These are phyloP conservation scores for Poecile atricapillus DNA, from an alignment of 2,113 vertebrate genomes.

Conservation along the genomic window DNA sequence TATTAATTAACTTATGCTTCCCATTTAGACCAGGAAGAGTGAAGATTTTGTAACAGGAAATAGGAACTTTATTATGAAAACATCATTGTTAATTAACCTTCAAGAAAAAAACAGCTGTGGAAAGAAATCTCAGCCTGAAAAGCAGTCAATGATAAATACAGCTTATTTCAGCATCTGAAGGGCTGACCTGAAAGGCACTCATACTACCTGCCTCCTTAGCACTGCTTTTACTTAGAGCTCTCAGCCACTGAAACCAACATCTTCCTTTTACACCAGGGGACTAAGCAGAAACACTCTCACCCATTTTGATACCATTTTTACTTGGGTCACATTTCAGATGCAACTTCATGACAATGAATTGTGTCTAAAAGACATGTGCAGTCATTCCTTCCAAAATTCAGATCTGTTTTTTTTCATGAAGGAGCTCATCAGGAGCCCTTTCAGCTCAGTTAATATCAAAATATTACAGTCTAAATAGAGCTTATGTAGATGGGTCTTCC, in stretches of 20 bases:
- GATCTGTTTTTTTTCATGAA: not conserved
- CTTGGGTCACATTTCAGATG: not conserved
- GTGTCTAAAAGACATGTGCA: not conserved
- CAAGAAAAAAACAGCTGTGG: not conserved
- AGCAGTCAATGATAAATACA: not conserved
- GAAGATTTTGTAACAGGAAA: not conserved
- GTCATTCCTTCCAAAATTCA: not conserved
- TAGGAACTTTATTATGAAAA: not conserved
- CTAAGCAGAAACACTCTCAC: not conserved
- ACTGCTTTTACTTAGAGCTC: not conserved
- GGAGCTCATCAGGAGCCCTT: not conserved
- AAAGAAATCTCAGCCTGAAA: not conserved
- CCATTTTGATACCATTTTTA: not conserved
- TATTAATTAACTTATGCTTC: not conserved
- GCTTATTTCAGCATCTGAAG: not conserved
- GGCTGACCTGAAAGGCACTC: not conserved
- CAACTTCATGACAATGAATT: not conserved
- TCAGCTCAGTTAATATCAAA: not conserved
- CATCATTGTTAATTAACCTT: not conserved
- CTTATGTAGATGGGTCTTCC: not conserved
- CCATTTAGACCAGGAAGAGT: not conserved
- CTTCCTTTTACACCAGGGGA: not conserved
- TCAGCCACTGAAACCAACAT: not conserved
- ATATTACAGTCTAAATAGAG: not conserved
- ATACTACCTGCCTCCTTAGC: not conserved